Evolutionary conservation across 2,113 vertebrate species (phyloP).

Genomic region (Rhegmatorhina hoffmannsi): DNA sequence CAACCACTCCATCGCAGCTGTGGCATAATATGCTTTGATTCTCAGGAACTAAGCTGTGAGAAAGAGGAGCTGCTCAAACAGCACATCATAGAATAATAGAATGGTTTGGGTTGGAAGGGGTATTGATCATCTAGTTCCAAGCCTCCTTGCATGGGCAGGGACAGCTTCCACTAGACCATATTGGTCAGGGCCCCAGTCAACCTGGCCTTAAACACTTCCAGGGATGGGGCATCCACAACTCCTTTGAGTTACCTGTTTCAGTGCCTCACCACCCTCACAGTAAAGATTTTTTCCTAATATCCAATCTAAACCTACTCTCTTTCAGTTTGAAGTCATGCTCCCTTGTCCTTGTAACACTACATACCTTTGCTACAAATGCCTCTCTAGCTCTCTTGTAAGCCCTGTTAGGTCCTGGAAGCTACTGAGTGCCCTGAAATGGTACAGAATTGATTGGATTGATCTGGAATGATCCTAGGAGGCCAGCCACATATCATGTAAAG

Average conservation of each 20-base stretch:
- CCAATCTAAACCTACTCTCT: background rate
- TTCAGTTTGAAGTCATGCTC: background rate
- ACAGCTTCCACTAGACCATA: background rate
- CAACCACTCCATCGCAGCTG: background rate
- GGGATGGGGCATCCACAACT: background rate
- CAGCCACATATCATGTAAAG: fast-evolving
- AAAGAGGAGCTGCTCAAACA: background rate
- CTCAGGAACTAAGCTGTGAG: background rate
- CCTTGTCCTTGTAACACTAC: background rate
- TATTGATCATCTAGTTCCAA: background rate
- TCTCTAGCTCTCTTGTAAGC: background rate
- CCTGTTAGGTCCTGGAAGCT: background rate
- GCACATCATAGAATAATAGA: background rate
- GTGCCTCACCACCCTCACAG: background rate
- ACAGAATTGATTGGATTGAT: background rate
- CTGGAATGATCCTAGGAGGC: background rate
- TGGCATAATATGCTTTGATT: background rate
- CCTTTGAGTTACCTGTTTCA: background rate
- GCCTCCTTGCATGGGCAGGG: background rate
- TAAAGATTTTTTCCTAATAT: background rate
- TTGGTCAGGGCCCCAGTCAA: background rate
- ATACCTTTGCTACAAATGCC: background rate
- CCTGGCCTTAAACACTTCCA: background rate
- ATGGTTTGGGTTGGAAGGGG: background rate
- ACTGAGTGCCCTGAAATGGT: background rate